Percentiles rank a stretch among this genome's conserved stretches.
These are phyloP conservation scores for Eupithecia subfuscata DNA, from an alignment of 2,888 invertebrate species.

Conservation along the genomic window DNA sequence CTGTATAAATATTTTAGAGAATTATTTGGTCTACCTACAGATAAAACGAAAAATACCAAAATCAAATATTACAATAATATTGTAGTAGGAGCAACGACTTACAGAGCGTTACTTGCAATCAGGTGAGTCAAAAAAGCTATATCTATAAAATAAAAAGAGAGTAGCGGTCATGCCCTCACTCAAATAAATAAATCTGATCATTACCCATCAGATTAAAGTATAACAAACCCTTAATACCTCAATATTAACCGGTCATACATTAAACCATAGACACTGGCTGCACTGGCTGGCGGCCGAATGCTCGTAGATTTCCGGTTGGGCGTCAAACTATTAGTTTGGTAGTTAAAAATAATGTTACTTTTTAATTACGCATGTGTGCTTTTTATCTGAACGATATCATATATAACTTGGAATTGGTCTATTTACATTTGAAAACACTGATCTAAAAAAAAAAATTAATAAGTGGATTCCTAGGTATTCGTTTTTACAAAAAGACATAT, in stretches of 20 bases:
- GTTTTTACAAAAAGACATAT: neutral
- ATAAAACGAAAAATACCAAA: neutral
- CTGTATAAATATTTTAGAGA: neutral
- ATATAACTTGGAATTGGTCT: neutral
- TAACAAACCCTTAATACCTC: slow-evolving; percentile 22
- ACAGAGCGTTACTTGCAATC: neutral
- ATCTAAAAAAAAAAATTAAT: neutral
- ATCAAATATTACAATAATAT: neutral
- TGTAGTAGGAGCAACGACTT: neutral
- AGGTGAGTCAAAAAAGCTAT: neutral
- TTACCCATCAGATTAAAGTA: slow-evolving; percentile 21
- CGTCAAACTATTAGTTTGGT: slow-evolving; percentile 34
- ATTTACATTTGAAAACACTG: neutral
- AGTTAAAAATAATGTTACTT: slow-evolving; percentile 31
- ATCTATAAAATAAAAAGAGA: neutral
- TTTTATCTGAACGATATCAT: neutral
- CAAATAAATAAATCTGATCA: slow-evolving; percentile 22
- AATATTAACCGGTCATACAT: slow-evolving; percentile 24
- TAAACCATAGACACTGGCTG: slow-evolving; percentile 9
- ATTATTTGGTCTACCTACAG: neutral
- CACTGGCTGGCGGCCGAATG: slow-evolving; percentile 12
- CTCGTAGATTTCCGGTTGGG: slow-evolving; percentile 33
- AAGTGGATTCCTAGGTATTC: neutral
- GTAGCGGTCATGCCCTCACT: neutral
- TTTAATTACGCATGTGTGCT: slow-evolving; percentile 18